These are phyloP conservation scores for Micoletzkya japonica DNA, from an alignment of 2,888 invertebrate species.

Conservation along the genomic window DNA sequence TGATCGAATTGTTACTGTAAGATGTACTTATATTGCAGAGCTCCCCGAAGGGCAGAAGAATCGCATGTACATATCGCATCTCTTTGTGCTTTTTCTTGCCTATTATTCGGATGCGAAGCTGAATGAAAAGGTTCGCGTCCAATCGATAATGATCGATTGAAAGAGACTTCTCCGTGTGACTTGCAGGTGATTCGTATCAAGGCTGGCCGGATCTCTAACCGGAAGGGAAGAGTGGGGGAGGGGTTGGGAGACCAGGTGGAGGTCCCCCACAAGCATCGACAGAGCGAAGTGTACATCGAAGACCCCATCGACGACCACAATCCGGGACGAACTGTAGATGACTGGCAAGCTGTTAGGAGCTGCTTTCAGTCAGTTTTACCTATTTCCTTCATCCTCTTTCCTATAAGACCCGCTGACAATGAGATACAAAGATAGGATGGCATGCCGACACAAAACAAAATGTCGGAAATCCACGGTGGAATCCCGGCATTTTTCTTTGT, in stretches of 20 bases:
- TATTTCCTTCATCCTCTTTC: no score
- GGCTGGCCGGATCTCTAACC: constrained; percentile 2
- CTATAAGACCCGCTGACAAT: no score
- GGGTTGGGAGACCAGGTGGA: neutral
- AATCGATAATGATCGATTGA: no score
- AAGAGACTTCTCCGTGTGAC: neutral
- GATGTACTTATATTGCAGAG: no score
- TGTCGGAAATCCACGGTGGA: no score
- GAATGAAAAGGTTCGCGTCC: neutral
- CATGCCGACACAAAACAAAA: no score
- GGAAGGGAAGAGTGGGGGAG: neutral
- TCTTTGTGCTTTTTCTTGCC: constrained; percentile 18
- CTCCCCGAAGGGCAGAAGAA: no score
- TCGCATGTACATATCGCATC: constrained; percentile 7
- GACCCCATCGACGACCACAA: constrained; percentile 26
- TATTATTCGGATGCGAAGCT: constrained; percentile 15
- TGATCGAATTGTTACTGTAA: no score
- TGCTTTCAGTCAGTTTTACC: constrained; percentile 33
- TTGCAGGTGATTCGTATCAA: constrained; percentile 26
- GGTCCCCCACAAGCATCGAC: neutral
- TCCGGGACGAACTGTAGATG: constrained; percentile 23
- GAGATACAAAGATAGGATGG: no score
- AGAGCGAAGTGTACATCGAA: constrained; percentile 29
- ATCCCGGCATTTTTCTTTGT: no score
- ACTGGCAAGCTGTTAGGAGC: constrained; percentile 27